Evolutionary conservation across 2,113 vertebrate species (phyloP).

Genomic region (Syrrhaptes paradoxus): DNA sequence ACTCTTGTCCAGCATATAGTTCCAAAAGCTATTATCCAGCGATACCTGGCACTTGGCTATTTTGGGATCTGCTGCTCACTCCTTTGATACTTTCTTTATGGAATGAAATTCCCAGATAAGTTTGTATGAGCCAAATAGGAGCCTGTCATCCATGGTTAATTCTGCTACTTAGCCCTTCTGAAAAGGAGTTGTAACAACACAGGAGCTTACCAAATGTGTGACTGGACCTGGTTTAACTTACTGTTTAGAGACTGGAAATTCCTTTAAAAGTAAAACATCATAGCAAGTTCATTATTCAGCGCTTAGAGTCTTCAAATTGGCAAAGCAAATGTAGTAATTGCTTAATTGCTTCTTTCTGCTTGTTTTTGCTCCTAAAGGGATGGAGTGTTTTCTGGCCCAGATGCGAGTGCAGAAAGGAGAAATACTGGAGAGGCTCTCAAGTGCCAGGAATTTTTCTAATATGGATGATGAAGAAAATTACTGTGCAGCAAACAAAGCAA

Average conservation of each 20-base stretch:
- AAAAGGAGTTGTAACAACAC: not conserved
- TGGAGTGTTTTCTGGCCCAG: constrained; percentile 90
- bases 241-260: not conserved
- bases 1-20: fast-evolving
- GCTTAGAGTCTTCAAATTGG: not conserved
- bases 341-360: not conserved
- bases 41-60: not conserved
- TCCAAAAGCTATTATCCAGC: not conserved
- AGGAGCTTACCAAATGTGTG: not conserved
- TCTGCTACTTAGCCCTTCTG: not conserved
- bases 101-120: not conserved
- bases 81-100: not conserved
- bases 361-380: constrained; percentile 73
- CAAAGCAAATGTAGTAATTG: not conserved
- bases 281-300: not conserved
- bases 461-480: constrained; percentile 93
- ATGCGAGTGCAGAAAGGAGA: constrained; percentile 90
- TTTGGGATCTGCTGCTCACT: not conserved
- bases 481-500: constrained; percentile 87
- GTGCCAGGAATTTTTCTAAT: constrained; percentile 90
- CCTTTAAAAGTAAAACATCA: not conserved
- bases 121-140: not conserved
- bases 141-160: not conserved
- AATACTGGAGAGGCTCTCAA: constrained; percentile 92
- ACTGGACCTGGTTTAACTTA: not conserved